phyloP scores from a whole-genome alignment of 1,140 invertebrate genomes.

The Ctenoplectra terminalis region DNA sequence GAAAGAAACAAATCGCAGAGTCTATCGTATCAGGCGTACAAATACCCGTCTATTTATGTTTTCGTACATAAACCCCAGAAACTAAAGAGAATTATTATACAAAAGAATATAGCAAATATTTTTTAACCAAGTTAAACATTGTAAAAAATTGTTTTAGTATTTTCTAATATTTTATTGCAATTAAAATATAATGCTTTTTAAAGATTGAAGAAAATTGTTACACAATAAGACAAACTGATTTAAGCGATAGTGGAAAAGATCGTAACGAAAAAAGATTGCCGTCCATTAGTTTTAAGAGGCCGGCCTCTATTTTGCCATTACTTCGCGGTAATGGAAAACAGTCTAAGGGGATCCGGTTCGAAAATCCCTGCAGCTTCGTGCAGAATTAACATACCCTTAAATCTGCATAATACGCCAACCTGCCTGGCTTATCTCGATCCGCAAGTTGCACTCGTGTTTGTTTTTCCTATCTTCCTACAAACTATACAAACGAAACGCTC shows the following conservation, averaged over 20 bases:
- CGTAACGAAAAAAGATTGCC: background rate
- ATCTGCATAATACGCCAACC: conserved; percentile 65
- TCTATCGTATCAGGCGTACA: conserved; percentile 17
- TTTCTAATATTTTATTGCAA: too few relatives aligned
- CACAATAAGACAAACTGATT: background rate
- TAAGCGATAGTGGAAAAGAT: background rate
- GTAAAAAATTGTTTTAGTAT: too few relatives aligned
- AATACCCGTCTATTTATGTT: background rate
- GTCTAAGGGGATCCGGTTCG: conserved; percentile 28
- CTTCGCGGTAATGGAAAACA: conserved; percentile 34
- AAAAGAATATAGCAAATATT: too few relatives aligned
- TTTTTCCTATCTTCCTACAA: conserved; percentile 58
- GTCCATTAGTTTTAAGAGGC: conserved; percentile 22
- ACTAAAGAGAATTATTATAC: too few relatives aligned
- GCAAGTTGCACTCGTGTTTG: conserved; percentile 56
- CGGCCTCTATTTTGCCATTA: conserved; percentile 30
- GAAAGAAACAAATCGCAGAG: conserved; percentile 48
- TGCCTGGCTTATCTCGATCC: conserved; percentile 60
- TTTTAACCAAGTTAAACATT: too few relatives aligned
- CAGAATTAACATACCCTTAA: conserved; percentile 61
- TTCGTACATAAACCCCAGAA: background rate
- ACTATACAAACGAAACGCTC: background rate
- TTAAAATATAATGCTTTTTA: too few relatives aligned
- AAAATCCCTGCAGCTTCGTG: conserved; percentile 41
- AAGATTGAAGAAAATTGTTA: too few relatives aligned